phyloP scores from a whole-genome alignment of 2,113 vertebrate species.

The Nycticorax nycticorax region DNA sequence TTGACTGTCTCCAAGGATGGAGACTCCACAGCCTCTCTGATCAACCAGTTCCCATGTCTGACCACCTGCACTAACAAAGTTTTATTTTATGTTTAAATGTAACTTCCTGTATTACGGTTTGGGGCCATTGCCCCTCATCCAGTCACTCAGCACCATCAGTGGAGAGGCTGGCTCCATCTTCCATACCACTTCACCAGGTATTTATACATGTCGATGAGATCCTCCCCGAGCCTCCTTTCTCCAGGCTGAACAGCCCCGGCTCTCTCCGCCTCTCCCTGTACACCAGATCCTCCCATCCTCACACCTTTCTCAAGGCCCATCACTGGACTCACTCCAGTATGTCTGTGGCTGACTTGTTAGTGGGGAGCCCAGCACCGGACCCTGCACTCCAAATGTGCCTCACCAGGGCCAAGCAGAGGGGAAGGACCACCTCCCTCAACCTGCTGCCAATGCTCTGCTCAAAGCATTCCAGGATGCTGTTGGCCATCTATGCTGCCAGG shows the following conservation, averaged over 20 bases:
- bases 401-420: not conserved
- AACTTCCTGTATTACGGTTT: not conserved
- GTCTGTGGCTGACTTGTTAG: not conserved
- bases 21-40: not conserved
- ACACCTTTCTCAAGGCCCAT: not conserved
- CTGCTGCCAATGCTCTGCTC: not conserved
- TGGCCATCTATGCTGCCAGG: not conserved
- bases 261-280: not conserved
- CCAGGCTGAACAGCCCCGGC: not conserved
- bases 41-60: not conserved
- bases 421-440: not conserved
- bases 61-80: not conserved
- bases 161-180: not conserved
- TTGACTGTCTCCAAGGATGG: not conserved
- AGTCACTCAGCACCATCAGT: not conserved
- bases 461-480: not conserved
- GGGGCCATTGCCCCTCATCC: not conserved
- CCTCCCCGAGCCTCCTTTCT: not conserved
- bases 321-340: not conserved
- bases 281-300: not conserved
- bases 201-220: not conserved
- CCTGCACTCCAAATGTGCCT: not conserved
- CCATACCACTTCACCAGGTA: not conserved
- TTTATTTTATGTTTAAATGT: not conserved
- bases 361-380: not conserved